Evolutionary conservation across 2,888 invertebrate species (phyloP), one percentile per base, ranked within the genome.

Genomic region (Erpobdella octoculata): DNA sequence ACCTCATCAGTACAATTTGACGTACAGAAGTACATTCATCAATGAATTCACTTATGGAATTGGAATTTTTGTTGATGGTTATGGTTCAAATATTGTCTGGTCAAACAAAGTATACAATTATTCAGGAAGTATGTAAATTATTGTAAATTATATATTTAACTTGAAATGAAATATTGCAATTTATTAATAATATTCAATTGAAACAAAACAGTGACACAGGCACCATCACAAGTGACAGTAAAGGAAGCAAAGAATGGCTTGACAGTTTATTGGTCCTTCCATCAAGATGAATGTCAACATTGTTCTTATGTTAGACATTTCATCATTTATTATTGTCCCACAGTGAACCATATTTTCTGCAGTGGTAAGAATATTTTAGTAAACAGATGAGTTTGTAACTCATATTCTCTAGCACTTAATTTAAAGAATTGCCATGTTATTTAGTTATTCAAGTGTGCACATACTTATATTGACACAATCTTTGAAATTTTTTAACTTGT

Each of bases 1-100:
- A n/a, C n/a, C n/a, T n/a, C n/a, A n/a, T n/a, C n/a, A n/a, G n/a
- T n/a, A n/a, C n/a, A n/a, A n/a, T n/a, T n/a, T n/a, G n/a, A n/a
- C n/a, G n/a, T n/a, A n/a, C n/a, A n/a, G n/a, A n/a, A n/a, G n/a
- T n/a, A n/a, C n/a, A n/a, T n/a, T n/a, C n/a, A n/a, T n/a, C n/a
- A n/a, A n/a, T n/a, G 18, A 53, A 53, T n/a, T 53, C 21, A 53
- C 21, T 53, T 53, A 53, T 53, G 53, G 53, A 53, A n/a, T 53
- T 53, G 53, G 21, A 53, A 28, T 53, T 53, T 53, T 53, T 15
- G 1, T 53, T 25, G 12, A 1, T 53, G 53, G 18, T 8, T 53
- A 25, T 28, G 28, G 53, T 28, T 53, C 53, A 12, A 28, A 53
- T 21, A 53, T 53, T 25, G 1, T 12, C 28, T 53, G 53, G 53